phyloP scores from a whole-genome alignment of 2,113 vertebrate genomes.

The Grallaria varia region DNA sequence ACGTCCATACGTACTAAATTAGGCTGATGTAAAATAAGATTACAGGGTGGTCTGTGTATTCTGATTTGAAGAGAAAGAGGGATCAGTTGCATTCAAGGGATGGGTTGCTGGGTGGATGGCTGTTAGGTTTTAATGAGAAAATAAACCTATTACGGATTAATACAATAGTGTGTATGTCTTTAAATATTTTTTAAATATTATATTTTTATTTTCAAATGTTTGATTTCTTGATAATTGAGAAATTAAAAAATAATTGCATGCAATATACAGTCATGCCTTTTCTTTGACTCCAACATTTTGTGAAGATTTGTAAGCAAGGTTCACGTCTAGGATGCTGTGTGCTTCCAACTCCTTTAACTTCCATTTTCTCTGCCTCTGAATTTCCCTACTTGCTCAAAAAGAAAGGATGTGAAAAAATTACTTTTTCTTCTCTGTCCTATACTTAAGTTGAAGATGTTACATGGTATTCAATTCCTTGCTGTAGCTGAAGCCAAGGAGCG shows the following conservation, averaged over 20 bases:
- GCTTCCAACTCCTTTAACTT: neutral
- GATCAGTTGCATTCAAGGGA: neutral
- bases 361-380: neutral
- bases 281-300: neutral
- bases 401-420: neutral
- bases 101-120: rapidly evolving
- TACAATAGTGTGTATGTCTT: neutral
- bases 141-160: neutral
- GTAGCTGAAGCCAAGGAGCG: neutral
- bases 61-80: neutral
- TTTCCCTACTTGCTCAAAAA: neutral
- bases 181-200: rapidly evolving
- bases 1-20: neutral
- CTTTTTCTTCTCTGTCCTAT: neutral
- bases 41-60: neutral
- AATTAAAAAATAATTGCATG: neutral
- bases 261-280: neutral
- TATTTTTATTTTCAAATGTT: neutral
- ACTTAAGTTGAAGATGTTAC: neutral
- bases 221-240: neutral
- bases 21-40: neutral
- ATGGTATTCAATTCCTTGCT: neutral
- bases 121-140: neutral
- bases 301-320: neutral
- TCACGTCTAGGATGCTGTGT: neutral